Evolutionary conservation across 2,888 invertebrate species (phyloP).

Genomic region (Philhelius pedissequus): DNA sequence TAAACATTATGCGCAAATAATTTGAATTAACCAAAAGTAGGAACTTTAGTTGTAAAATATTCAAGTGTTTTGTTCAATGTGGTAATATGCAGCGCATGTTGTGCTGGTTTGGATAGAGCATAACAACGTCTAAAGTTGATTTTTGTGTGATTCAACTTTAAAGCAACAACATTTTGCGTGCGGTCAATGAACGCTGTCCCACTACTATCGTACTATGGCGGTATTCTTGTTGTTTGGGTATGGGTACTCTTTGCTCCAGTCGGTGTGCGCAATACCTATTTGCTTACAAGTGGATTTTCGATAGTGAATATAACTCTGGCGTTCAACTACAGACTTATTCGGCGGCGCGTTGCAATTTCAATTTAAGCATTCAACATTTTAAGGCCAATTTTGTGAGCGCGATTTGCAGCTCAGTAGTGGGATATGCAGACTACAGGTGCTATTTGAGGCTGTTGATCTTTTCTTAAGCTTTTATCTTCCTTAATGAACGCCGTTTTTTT

Average conservation of each 20-base stretch:
- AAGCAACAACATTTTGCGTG: slow-evolving; percentile 61
- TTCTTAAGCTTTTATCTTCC: slow-evolving; percentile 50
- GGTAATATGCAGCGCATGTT: not conserved
- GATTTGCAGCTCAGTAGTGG: slow-evolving; percentile 32
- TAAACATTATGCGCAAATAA: no score
- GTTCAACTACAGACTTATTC: slow-evolving; percentile 26
- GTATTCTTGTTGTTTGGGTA: slow-evolving; percentile 23
- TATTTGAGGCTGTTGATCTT: slow-evolving; percentile 59
- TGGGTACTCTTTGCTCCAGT: not conserved
- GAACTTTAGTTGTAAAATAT: not conserved
- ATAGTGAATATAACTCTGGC: slow-evolving; percentile 11
- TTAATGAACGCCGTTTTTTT: slow-evolving; percentile 40
- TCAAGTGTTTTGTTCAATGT: not conserved
- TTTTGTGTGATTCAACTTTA: slow-evolving; percentile 32
- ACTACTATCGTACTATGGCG: not conserved
- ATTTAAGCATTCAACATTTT: slow-evolving; percentile 53
- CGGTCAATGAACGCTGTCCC: slow-evolving; percentile 61
- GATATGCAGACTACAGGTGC: slow-evolving; percentile 1
- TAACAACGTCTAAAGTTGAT: not conserved
- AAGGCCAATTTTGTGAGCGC: slow-evolving; percentile 37
- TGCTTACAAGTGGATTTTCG: slow-evolving; percentile 27
- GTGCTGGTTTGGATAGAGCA: not conserved
- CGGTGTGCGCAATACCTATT: slow-evolving; percentile 15
- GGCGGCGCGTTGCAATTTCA: slow-evolving; percentile 31
- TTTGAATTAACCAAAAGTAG: no score